Percentiles rank a stretch among this genome's conserved stretches.
Conservation (phyloP, 2,113 vertebrate genomes). For the Orcinus orca region DNA sequence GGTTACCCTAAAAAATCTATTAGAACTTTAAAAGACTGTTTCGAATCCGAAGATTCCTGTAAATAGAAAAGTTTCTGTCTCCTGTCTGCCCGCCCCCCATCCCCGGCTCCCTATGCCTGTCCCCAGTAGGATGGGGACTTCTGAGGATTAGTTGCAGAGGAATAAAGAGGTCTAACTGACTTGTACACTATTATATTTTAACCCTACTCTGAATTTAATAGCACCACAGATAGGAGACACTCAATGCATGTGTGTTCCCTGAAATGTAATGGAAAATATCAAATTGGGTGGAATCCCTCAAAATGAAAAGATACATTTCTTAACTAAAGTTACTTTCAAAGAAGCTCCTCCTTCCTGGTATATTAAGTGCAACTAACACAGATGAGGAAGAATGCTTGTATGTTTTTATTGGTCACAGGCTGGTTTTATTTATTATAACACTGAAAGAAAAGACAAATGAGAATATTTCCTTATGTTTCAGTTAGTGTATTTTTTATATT, state of each 20-base stretch:
- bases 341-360: neutral
- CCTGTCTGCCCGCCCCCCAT: neutral
- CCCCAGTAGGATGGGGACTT: neutral
- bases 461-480: neutral
- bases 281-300: neutral
- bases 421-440: neutral
- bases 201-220: neutral
- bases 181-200: neutral
- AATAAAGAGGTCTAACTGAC: neutral
- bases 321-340: neutral
- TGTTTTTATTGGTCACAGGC: neutral
- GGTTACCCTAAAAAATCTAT: neutral
- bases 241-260: neutral
- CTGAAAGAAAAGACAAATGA: slow-evolving; percentile 25
- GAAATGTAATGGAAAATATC: neutral
- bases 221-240: neutral
- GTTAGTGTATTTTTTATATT: neutral
- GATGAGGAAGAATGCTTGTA: neutral
- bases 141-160: neutral
- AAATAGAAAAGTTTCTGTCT: neutral
- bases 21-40: neutral
- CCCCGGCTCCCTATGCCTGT: neutral
- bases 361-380: neutral
- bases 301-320: neutral
- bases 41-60: neutral